phyloP scores from a whole-genome alignment of 64 coral and sea anemone species.

The Acropora tenuis region DNA sequence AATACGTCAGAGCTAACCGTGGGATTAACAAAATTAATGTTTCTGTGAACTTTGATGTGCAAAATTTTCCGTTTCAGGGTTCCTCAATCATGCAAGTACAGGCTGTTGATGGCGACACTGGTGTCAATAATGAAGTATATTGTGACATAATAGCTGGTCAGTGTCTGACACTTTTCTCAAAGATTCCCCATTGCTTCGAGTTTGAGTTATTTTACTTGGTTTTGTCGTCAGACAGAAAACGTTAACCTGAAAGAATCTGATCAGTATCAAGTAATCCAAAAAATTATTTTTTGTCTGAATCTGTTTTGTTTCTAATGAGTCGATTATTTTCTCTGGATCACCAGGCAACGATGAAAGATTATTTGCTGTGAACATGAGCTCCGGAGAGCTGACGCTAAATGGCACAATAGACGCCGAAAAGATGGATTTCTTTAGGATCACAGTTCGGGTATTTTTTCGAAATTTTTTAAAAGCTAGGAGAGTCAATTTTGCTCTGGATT shows the following conservation, averaged over 20 bases:
- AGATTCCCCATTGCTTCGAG: too few relatives aligned
- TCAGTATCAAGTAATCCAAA: too few relatives aligned
- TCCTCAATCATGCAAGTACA: constrained; percentile 53
- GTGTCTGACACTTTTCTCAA: not conserved
- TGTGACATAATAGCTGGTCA: constrained; percentile 78
- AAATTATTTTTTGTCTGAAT: too few relatives aligned
- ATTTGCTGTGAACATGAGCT: constrained; percentile 65
- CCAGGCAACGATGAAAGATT: constrained; percentile 68
- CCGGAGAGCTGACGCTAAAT: constrained; percentile 79
- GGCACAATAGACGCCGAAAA: constrained; percentile 76
- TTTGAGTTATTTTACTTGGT: too few relatives aligned
- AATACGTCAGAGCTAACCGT: too few relatives aligned
- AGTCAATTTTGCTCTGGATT: too few relatives aligned
- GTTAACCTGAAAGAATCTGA: too few relatives aligned
- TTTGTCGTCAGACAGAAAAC: too few relatives aligned
- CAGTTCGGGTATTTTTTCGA: constrained; percentile 29
- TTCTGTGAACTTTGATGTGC: not conserved
- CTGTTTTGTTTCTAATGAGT: too few relatives aligned
- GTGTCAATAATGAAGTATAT: constrained; percentile 58
- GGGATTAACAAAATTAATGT: not conserved
- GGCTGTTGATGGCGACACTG: constrained; percentile 79
- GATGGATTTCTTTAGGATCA: constrained; percentile 52
- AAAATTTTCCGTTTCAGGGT: constrained; percentile 6
- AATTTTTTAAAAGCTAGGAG: too few relatives aligned
- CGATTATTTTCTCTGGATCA: not conserved